Evolutionary conservation across 2,888 invertebrate species (phyloP), one percentile per base, ranked within the genome.

Genomic region (Catotricha subobsoleta): DNA sequence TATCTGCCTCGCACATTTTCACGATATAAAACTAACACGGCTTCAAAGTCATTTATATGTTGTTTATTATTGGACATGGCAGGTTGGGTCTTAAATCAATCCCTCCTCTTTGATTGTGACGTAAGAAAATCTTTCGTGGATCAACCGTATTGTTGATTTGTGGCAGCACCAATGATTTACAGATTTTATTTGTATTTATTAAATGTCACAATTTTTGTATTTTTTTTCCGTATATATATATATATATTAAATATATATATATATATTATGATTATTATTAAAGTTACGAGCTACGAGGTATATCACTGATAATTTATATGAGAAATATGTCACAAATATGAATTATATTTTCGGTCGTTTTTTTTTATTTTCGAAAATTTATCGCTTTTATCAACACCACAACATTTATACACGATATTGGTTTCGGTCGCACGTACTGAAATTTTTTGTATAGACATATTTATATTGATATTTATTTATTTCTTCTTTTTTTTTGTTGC

Each of bases 11-110:
- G 10, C 25, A 8, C 25, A 25, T 25, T 8, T 25, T 8, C 6
- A 25, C 9, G 7, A 6, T 10, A 25, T 25, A 25, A 25, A 25
- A 9, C 25, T 10, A 16, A 33, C 33, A 18, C 16, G 16, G n/a
- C 7, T 30, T 16, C 33, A 16, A 33, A 33, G 33, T 15, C 33
- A 5, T 39, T 39, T 39, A 39, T 39, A 30, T 39, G 20, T 39
- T 30, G 20, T 39, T 42, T 46, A 41, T 46, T 46, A 46, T 46
- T 46, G 46, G 49, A 48, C 49, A 49, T 49, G 49, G 51, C 51
- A 53, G 54, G 52, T 52, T 51, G 52, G 51, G 52, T 51, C 52
- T 54, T 52, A 51, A 51, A 51, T 50, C 51, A 50, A 52, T 46
- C 51, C 52, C 52, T 51, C 53, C 54, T 49, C 45, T 48, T 51